phyloP scores from a whole-genome alignment of 1,140 invertebrate genomes.

The Luehdorfia chinensis region DNA sequence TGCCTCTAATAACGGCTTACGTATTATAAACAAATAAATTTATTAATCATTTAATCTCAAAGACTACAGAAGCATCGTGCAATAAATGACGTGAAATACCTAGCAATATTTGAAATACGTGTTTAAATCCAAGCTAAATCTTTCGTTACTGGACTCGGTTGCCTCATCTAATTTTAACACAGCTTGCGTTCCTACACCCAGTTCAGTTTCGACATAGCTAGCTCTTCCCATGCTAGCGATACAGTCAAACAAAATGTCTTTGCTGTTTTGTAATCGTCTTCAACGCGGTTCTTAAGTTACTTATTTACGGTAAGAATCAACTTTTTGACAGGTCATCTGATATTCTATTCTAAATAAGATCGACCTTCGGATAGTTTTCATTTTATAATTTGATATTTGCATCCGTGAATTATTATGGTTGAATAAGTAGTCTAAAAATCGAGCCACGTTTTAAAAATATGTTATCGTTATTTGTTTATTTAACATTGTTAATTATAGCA shows the following conservation, averaged over 20 bases:
- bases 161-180: slow-evolving; percentile 36
- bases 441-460: no score
- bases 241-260: slow-evolving; percentile 29
- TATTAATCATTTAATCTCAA: slow-evolving; percentile 7
- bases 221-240: slow-evolving; percentile 34
- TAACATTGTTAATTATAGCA: no score
- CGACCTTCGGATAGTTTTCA: slow-evolving; percentile 27
- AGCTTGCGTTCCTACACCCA: slow-evolving; percentile 26
- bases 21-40: slow-evolving; percentile 6
- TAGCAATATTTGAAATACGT: slow-evolving; percentile 8
- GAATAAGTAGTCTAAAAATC: no score
- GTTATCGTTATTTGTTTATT: no score
- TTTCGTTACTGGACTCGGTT: slow-evolving; percentile 25
- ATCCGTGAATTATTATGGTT: background rate
- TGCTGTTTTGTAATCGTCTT: slow-evolving; percentile 24
- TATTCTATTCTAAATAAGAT: slow-evolving; percentile 8
- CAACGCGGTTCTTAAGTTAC: slow-evolving; percentile 8
- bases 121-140: slow-evolving; percentile 4
- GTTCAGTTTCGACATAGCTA: slow-evolving; percentile 33
- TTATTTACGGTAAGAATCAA: slow-evolving; percentile 14
- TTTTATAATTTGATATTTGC: slow-evolving; percentile 30
- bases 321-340: slow-evolving; percentile 20
- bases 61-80: background rate
- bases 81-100: slow-evolving; percentile 14
- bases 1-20: background rate